Evolutionary conservation across 2,797 vertebrate species (phyloP).

Genomic region (Spinibarbus caldwelli): DNA sequence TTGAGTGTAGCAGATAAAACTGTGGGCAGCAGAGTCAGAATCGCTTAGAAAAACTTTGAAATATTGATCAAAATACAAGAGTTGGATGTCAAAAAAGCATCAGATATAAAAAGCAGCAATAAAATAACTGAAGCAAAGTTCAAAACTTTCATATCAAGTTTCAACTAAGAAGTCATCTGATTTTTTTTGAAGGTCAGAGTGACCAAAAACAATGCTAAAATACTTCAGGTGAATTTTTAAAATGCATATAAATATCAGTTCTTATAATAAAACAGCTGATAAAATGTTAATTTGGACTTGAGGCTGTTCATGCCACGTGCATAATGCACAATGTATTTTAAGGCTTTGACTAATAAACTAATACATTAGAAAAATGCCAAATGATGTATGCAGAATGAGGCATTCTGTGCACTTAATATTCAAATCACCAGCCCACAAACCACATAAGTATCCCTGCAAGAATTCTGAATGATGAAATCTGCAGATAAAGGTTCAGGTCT

Average conservation of each 20-base stretch:
- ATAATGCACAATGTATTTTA: neutral
- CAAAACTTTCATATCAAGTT: slow-evolving; percentile 6
- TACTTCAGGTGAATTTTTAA: neutral
- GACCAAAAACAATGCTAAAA: neutral
- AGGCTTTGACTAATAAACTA: slow-evolving; percentile 1
- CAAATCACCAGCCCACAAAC: slow-evolving; percentile 1
- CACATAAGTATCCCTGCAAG: neutral
- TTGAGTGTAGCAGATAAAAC: neutral
- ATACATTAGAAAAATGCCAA: slow-evolving; percentile 14
- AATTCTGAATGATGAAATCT: slow-evolving; percentile 10
- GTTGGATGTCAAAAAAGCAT: neutral
- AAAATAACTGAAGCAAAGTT: slow-evolving; percentile 19
- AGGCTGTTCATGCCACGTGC: neutral
- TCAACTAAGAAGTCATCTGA: neutral
- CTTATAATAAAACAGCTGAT: neutral
- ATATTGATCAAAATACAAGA: slow-evolving; percentile 27
- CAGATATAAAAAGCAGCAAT: neutral
- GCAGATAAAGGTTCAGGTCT: neutral
- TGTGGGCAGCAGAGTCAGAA: neutral
- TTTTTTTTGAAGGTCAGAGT: neutral
- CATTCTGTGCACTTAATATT: slow-evolving; percentile 23
- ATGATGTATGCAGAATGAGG: slow-evolving; percentile 20
- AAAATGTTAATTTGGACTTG: neutral
- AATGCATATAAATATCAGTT: neutral
- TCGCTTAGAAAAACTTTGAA: slow-evolving; percentile 11